A percentile compares a stretch with the other conserved stretches of the same genome.
Conservation (phyloP, 2,797 vertebrate species). For the Natrix natrix region DNA sequence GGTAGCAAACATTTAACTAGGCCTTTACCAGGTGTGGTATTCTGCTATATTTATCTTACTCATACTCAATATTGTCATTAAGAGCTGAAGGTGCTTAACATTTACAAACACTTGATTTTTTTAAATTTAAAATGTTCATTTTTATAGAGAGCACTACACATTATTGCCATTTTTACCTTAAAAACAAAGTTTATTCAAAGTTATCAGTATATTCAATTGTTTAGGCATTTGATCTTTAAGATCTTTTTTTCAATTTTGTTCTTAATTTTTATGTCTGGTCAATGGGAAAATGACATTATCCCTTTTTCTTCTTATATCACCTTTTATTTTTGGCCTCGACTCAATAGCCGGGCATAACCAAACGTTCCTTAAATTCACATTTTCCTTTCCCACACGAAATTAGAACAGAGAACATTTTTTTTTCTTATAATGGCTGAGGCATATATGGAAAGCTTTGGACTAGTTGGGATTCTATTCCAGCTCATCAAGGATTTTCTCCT, state of each 20-base stretch:
- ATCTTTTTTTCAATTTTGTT: neutral
- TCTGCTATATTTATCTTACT: neutral
- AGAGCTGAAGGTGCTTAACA: neutral
- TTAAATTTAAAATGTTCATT: neutral
- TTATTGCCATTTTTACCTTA: neutral
- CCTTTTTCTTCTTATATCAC: neutral
- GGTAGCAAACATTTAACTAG: neutral
- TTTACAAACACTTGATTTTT: neutral
- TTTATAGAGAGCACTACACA: neutral
- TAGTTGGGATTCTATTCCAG: neutral
- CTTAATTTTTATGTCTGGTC: neutral
- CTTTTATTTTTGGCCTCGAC: neutral
- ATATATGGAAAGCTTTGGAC: neutral
- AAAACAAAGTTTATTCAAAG: neutral
- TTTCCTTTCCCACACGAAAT: neutral
- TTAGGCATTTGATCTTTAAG: neutral
- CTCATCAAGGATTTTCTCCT: neutral
- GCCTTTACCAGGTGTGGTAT: neutral
- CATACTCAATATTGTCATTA: neutral
- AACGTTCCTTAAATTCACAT: neutral
- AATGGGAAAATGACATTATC: neutral
- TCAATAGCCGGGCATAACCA: neutral
- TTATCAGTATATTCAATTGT: neutral
- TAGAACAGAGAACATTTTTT: neutral
- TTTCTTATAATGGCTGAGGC: neutral